These are phyloP conservation scores for Callaeas wilsoni DNA, from an alignment of 2,113 vertebrate genomes.

Conservation along the genomic window DNA sequence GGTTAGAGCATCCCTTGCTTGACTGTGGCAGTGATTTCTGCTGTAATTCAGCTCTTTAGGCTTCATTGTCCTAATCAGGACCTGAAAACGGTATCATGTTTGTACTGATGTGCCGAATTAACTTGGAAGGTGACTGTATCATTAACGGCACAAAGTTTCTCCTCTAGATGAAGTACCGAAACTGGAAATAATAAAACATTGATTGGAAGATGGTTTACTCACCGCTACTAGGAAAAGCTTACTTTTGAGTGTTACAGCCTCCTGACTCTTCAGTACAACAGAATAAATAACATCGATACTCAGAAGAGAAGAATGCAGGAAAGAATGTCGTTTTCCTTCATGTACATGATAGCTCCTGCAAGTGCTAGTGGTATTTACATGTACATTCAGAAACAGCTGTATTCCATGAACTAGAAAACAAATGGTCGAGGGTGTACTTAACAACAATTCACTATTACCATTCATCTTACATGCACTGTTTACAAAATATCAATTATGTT, in stretches of 20 bases:
- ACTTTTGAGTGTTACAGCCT: not conserved
- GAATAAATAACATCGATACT: not conserved
- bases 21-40: not conserved
- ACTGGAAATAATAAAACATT: not conserved
- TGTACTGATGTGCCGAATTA: not conserved
- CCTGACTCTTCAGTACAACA: not conserved
- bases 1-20: not conserved
- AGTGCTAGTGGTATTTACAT: not conserved
- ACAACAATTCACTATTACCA: not conserved
- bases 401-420: not conserved
- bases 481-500: not conserved
- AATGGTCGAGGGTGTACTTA: not conserved
- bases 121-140: not conserved
- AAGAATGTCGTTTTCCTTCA: not conserved
- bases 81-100: not conserved
- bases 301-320: not conserved
- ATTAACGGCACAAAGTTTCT: not conserved
- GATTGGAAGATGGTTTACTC: not conserved
- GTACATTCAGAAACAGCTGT: not conserved
- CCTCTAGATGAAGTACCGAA: not conserved
- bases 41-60: not conserved
- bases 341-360: not conserved
- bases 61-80: not conserved
- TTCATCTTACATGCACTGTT: not conserved
- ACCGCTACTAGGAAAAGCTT: not conserved